phyloP scores from a whole-genome alignment of 2,113 vertebrate genomes.

The Hippocampus barbouri region DNA sequence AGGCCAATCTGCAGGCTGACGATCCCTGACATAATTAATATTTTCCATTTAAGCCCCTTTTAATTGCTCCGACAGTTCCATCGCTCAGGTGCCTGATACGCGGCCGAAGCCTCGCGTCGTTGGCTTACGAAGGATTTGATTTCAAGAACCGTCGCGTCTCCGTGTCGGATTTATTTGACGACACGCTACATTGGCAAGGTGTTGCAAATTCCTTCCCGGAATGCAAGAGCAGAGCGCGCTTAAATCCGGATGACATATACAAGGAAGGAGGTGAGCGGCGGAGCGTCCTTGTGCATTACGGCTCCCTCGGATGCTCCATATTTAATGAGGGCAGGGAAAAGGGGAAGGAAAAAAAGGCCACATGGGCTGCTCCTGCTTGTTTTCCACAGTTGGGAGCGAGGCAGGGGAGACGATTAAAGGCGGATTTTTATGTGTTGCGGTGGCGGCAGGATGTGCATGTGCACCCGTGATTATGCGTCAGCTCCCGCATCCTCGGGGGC shows the following conservation, averaged over 20 bases:
- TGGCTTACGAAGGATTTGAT: slow-evolving; percentile 9
- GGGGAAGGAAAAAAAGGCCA: neutral
- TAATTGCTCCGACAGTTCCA: slow-evolving; percentile 45
- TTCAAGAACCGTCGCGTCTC: neutral
- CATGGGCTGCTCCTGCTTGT: neutral
- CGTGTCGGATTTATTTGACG: slow-evolving; percentile 1
- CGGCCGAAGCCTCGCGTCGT: slow-evolving; percentile 29
- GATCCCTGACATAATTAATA: slow-evolving; percentile 58
- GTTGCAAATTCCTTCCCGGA: neutral
- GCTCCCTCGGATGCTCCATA: slow-evolving; percentile 4
- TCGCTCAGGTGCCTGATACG: slow-evolving; percentile 32
- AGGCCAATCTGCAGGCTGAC: slow-evolving; percentile 43
- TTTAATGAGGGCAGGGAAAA: slow-evolving; percentile 10
- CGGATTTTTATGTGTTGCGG: neutral
- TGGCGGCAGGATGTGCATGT: neutral
- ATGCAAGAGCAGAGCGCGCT: neutral
- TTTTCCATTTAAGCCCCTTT: slow-evolving; percentile 41
- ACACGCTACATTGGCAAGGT: neutral
- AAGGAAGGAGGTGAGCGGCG: neutral
- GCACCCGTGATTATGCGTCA: neutral
- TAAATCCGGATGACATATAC: slow-evolving; percentile 5
- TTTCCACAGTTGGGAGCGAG: neutral
- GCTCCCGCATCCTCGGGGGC: neutral
- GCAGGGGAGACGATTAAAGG: slow-evolving; percentile 3
- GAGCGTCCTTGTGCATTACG: slow-evolving; percentile 1